Percentiles rank a stretch among this genome's conserved stretches.
phyloP scores from a whole-genome alignment of 1,140 invertebrate species.

The Trichoplusia ni region DNA sequence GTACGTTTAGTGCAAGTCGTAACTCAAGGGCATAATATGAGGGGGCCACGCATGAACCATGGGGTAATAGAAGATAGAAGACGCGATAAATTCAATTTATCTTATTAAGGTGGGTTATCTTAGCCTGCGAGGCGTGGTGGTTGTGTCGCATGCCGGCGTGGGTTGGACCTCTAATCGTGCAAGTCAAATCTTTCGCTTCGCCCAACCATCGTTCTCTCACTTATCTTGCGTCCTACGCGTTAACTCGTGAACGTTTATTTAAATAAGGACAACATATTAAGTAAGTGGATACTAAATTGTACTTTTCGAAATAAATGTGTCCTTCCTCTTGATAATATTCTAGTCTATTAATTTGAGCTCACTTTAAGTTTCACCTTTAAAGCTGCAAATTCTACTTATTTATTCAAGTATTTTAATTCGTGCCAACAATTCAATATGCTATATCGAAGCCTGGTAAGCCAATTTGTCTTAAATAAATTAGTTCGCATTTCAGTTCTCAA shows the following conservation, averaged over 20 bases:
- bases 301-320: constrained; percentile 1
- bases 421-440: neutral
- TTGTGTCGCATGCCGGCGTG: constrained; percentile 36
- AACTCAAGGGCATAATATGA: constrained; percentile 46
- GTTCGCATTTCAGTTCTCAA: neutral
- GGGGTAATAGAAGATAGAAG: constrained; percentile 48
- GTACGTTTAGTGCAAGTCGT: constrained; percentile 38
- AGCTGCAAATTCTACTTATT: too few relatives aligned
- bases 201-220: constrained; percentile 17
- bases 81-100: constrained; percentile 63
- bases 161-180: constrained; percentile 41
- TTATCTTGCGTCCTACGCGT: constrained; percentile 49
- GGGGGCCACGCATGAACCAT: constrained; percentile 41
- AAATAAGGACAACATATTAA: constrained; percentile 34
- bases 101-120: constrained; percentile 56
- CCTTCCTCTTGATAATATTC: constrained; percentile 18
- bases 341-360: too few relatives aligned
- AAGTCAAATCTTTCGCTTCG: constrained; percentile 38
- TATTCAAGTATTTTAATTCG: too few relatives aligned
- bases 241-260: constrained; percentile 32
- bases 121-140: constrained; percentile 27
- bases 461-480: constrained; percentile 14
- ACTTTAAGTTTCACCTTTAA: too few relatives aligned
- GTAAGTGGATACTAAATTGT: constrained; percentile 15
- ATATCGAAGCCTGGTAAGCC: neutral